These are phyloP conservation scores for Uloborus diversus DNA, from an alignment of 1,140 invertebrate species.

Conservation along the genomic window DNA sequence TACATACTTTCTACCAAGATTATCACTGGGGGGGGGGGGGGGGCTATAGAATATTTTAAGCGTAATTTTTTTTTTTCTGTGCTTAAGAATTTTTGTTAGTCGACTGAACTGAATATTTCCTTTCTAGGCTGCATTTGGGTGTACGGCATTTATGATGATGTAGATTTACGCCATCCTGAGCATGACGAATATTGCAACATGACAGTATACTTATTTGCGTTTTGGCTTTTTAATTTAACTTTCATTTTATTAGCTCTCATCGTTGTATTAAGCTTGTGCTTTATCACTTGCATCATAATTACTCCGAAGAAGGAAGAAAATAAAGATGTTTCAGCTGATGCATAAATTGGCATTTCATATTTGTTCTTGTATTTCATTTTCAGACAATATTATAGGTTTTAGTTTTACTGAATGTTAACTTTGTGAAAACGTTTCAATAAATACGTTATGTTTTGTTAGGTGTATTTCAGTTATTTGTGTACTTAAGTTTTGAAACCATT, in stretches of 20 bases:
- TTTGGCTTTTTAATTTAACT: slow-evolving; percentile 74
- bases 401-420: neutral
- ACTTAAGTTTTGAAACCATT: neutral
- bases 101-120: neutral
- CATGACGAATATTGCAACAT: slow-evolving; percentile 75
- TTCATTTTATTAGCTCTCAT: slow-evolving; percentile 70
- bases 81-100: neutral
- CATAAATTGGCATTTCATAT: no score
- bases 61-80: neutral
- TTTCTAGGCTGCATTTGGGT: slow-evolving; percentile 75
- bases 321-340: no score
- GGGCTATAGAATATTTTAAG: no score
- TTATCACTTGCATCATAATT: slow-evolving; percentile 9
- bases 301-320: neutral
- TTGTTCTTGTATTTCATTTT: no score
- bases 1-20: no score
- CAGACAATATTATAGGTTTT: neutral
- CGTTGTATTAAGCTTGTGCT: neutral
- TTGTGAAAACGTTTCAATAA: neutral
- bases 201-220: slow-evolving; percentile 78
- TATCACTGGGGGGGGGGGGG: no score
- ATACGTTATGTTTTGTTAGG: neutral
- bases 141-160: slow-evolving; percentile 76
- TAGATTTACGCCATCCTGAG: slow-evolving; percentile 72
- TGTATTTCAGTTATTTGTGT: neutral